Percentiles rank a stretch among this genome's conserved stretches.
Conservation (phyloP, 2,797 vertebrate genomes). For the Pristis pectinata region DNA sequence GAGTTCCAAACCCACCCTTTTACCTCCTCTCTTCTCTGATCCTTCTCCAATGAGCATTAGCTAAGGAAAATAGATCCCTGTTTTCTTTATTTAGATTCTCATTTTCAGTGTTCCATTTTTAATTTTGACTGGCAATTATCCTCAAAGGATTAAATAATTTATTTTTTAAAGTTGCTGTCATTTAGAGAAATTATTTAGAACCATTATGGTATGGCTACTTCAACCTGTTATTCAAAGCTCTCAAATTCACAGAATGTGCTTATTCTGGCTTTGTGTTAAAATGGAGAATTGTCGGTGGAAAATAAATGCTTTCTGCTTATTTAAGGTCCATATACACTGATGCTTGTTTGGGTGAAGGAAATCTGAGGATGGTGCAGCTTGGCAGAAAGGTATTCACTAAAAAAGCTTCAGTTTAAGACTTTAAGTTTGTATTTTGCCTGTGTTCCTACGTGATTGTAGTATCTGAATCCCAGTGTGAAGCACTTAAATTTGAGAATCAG, state of each 20-base stretch:
- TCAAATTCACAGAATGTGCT: too few relatives aligned
- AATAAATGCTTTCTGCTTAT: constrained; percentile 3
- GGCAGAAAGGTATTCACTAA: constrained; percentile 59
- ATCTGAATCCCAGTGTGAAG: background rate
- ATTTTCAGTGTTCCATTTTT: background rate
- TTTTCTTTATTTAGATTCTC: too few relatives aligned
- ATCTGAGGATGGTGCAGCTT: constrained; percentile 68
- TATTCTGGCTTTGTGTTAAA: too few relatives aligned
- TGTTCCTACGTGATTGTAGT: background rate
- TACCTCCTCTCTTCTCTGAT: too few relatives aligned
- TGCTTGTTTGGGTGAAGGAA: constrained; percentile 65
- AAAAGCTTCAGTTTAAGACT: background rate
- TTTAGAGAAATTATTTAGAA: too few relatives aligned
- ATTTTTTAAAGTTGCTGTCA: background rate
- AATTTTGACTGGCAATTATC: background rate
- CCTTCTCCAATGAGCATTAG: too few relatives aligned
- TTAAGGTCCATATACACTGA: constrained; percentile 67
- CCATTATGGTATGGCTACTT: too few relatives aligned
- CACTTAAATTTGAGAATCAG: background rate
- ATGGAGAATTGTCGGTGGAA: too few relatives aligned
- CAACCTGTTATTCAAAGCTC: too few relatives aligned
- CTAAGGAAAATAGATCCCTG: too few relatives aligned
- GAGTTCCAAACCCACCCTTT: too few relatives aligned
- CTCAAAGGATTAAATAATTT: background rate
- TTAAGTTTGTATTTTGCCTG: background rate